Evolutionary conservation across 2,797 vertebrate genomes (phyloP).

Genomic region (Lepus townsendii): DNA sequence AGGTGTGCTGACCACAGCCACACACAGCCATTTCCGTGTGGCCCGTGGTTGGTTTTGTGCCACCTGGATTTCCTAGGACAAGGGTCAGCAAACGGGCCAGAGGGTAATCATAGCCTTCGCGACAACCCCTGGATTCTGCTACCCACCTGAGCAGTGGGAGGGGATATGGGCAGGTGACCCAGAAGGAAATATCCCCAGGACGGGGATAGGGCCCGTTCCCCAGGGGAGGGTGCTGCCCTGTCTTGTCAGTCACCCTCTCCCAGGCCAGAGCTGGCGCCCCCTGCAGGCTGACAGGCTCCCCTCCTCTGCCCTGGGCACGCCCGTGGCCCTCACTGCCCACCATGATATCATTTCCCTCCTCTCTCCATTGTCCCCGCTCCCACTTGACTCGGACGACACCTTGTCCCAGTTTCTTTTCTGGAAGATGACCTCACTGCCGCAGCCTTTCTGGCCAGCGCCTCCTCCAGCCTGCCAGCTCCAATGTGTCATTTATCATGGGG

Average conservation of each 20-base stretch:
- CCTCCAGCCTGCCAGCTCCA: slow-evolving; percentile 67
- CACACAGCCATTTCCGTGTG: neutral
- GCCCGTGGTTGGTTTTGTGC: neutral
- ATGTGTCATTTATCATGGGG: slow-evolving; percentile 37
- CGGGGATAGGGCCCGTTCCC: neutral
- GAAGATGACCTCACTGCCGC: slow-evolving; percentile 74
- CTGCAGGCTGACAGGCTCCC: neutral
- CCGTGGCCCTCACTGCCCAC: neutral
- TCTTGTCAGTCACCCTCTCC: neutral
- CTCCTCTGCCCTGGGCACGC: neutral
- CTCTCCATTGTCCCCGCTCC: neutral
- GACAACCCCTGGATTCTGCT: neutral
- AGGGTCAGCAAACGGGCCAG: neutral
- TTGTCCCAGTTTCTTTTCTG: slow-evolving; percentile 74
- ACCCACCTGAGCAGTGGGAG: neutral
- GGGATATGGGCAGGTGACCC: neutral
- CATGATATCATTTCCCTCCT: slow-evolving; percentile 35
- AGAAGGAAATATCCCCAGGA: neutral
- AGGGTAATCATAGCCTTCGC: neutral
- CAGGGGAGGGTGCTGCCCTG: neutral
- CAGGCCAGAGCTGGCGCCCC: neutral
- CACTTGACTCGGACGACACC: slow-evolving; percentile 69
- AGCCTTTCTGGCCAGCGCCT: slow-evolving; percentile 47
- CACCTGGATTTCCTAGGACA: neutral
- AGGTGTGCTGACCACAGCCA: neutral